Evolutionary conservation across 2,888 invertebrate genomes (phyloP), one percentile per base, ranked within the genome.

Genomic region (Dysmachus trigonus): DNA sequence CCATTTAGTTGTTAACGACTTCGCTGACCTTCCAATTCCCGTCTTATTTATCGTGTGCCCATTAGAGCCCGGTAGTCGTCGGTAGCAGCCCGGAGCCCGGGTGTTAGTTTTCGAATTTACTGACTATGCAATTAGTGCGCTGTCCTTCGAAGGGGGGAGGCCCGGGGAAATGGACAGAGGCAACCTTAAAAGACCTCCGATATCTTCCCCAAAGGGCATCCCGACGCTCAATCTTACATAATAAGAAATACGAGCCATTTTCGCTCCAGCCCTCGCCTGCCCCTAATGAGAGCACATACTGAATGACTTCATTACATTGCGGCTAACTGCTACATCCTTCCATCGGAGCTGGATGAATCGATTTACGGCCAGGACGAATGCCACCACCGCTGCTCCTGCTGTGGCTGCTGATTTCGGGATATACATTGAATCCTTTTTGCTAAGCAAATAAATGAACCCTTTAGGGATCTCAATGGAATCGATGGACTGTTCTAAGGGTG

Each of bases 1-100:
- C 35, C 33, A 35, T 73, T 73, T 73, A 18, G 73, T 73, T 73
- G 33, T 73, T 73, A 73, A 73, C 73, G 73, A 73, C 73, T 33
- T 73, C n/a, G 31, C 73, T 73, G 73, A 27, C 73, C 73, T 73
- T 73, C 33, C 35, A n/a, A 73, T 31, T 35, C 33, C n/a, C 35
- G n/a, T 73, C 33, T 73, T 73, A 73, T 73, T 73, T 73, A 73
- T 73, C n/a, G 33, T 31, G 33, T n/a, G 35, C 15, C 73, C 73
- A 73, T 33, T 31, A 33, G 73, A 5, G 73, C 27, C n/a, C 31
- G n/a, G n/a, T n/a, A n/a, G n/a, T n/a, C n/a, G 31, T 35, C n/a
- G 15, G n/a, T n/a, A n/a, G n/a, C n/a, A 33, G 18, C 73, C n/a
- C n/a, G n/a, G n/a, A 72, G 27, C 10, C 8, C 31, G 33, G 73